Evolutionary conservation across 2,888 invertebrate species (phyloP).

Genomic region (Creontiades dilutus): DNA sequence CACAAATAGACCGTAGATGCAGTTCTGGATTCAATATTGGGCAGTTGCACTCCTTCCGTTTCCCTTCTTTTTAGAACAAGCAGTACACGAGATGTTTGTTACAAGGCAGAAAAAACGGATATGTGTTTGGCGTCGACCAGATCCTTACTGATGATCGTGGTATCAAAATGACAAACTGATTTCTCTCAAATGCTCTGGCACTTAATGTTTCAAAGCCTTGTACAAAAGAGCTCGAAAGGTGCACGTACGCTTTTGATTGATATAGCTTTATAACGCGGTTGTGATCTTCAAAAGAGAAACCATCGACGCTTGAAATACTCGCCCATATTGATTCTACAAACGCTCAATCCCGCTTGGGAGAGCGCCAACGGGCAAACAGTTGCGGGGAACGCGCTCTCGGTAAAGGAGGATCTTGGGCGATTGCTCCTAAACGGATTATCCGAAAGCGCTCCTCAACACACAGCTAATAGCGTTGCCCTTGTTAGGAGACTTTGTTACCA

Average conservation of each 20-base stretch:
- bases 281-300: slow-evolving; percentile 46
- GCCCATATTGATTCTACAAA: slow-evolving; percentile 51
- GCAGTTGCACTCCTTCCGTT: no score
- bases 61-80: no score
- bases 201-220: no score
- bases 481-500: slow-evolving; percentile 72
- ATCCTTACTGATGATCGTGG: no score
- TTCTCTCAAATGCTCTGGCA: no score
- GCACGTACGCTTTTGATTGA: background rate
- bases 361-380: slow-evolving; percentile 68
- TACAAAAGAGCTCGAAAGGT: no score
- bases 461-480: slow-evolving; percentile 72
- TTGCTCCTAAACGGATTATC: slow-evolving; percentile 71
- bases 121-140: no score
- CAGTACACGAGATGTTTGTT: no score
- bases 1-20: no score
- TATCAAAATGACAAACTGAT: no score
- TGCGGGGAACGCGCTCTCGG: slow-evolving; percentile 36
- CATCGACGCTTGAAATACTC: slow-evolving; percentile 34
- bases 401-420: slow-evolving; percentile 37
- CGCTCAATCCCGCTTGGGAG: slow-evolving; percentile 6
- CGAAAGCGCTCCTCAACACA: slow-evolving; percentile 72
- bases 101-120: no score
- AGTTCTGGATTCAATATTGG: no score
- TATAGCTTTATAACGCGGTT: background rate